Base-by-base conservation (phyloP, 2,113 vertebrate genomes). In the Dicentrarchus labrax region DNA sequence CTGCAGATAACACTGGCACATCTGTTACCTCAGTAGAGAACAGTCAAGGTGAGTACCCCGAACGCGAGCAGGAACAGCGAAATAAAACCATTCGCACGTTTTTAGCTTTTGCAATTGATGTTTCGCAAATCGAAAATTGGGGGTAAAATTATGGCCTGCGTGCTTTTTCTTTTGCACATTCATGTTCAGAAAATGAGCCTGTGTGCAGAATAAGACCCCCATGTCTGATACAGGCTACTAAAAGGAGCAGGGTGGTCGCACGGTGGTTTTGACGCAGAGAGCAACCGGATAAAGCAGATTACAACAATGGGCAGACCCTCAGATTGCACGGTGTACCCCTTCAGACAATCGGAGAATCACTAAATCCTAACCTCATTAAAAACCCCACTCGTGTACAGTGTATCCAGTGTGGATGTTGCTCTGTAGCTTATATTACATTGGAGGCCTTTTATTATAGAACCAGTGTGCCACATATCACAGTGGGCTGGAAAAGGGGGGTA, bases 31-130 rank as follows among this genome's bases (percentile, higher is more conserved):
- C 93, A 54, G 3, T 83, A 12, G 92, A 95, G 60, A 88, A 69
- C 30, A 82, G 74, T 54, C 95, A 93, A 94, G 95, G 95, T 96
- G 94, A 95, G 95, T 90, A 51, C 15, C 24, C 19, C 15, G 3
- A 53, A 17, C 36, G 6, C 54, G 8, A 0, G 45, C 13, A 30
- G 64, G 43, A 21, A 6, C n/a, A 9, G 5, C 0, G 22, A 9
- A 48, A 17, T 0, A 2, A 38, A 2, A n/a, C 10, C 0, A 16
- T 15, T 19, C 15, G 0, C 1, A 12, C 8, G 12, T 21, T 6
- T 53, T 41, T n/a, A 4, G 4, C 8, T 22, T 21, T 43, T 4
- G 9, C 2, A 1, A 21, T 59, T 43, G 0, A 59, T 8, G 24
- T 38, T 4, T 8, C 48, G 4, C 4, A 39, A 6, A 30, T 47